Evolutionary conservation across 23 tunicate genomes (phyloP).

Genomic region (Trididemnum miniatum): DNA sequence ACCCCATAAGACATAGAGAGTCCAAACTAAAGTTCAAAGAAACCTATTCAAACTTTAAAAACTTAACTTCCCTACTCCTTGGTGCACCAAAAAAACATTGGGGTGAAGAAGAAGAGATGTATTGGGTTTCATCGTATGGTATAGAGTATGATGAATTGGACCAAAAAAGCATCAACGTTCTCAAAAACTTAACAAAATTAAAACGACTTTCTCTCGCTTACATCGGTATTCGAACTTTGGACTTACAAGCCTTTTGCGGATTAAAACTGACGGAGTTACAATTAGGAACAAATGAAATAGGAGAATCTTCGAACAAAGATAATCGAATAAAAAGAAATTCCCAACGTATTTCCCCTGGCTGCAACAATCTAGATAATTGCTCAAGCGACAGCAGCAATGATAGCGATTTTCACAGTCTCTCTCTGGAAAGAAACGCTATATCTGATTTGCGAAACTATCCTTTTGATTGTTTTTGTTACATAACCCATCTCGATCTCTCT

Average conservation of each 20-base stretch:
- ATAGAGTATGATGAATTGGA: neutral
- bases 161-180: neutral
- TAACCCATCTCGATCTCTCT: neutral
- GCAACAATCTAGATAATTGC: neutral
- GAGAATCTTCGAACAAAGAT: neutral
- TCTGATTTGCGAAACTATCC: neutral
- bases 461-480: neutral
- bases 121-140: neutral
- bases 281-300: neutral
- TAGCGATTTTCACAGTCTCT: neutral
- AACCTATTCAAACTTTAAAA: neutral
- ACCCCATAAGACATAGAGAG: neutral
- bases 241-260: neutral
- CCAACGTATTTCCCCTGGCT: neutral
- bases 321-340: neutral
- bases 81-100: neutral
- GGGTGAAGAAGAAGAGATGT: neutral
- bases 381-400: too few relatives aligned
- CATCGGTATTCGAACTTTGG: neutral
- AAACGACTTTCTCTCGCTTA: neutral
- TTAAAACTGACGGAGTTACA: neutral
- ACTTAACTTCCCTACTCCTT: neutral
- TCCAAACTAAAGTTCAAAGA: neutral
- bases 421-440: neutral
- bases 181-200: too few relatives aligned